A percentile compares a stretch with the other conserved stretches of the same genome.
Conservation (phyloP, 2,888 invertebrate genomes). For the Clistopyga incitator region DNA sequence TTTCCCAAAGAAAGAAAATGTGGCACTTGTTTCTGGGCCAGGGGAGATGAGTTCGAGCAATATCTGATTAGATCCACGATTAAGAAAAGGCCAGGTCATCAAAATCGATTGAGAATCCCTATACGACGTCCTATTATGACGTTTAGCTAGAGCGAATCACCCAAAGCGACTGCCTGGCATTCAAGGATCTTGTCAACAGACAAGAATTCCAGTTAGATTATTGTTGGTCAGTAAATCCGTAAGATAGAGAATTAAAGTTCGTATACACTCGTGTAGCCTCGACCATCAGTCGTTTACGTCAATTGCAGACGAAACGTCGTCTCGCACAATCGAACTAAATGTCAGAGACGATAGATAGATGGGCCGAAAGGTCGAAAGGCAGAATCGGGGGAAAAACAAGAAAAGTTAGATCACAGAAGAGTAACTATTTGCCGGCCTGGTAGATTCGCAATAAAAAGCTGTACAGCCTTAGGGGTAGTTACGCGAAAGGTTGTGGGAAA, state of each 20-base stretch:
- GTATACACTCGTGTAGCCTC: background rate
- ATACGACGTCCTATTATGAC: too few relatives aligned
- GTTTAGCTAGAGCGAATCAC: background rate
- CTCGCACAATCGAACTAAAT: background rate
- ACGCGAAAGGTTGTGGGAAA: background rate
- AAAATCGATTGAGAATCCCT: background rate
- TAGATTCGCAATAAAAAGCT: conserved; percentile 34
- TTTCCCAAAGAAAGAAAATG: background rate
- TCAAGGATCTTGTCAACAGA: background rate
- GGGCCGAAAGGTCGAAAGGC: background rate
- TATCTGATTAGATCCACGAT: background rate
- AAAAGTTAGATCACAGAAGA: conserved; percentile 12
- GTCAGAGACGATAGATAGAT: background rate
- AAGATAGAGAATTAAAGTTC: background rate
- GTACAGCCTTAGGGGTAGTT: background rate
- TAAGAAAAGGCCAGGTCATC: background rate
- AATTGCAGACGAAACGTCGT: conserved; percentile 5
- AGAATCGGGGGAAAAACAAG: conserved; percentile 1
- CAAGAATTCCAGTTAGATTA: background rate
- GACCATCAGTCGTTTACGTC: conserved; percentile 6
- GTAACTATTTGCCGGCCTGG: background rate
- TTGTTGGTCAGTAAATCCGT: background rate
- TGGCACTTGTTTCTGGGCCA: background rate
- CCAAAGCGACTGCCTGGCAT: background rate
- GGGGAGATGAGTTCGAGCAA: background rate